A percentile compares a stretch with the other conserved stretches of the same genome.
Evolutionary conservation across 1,140 invertebrate genomes (phyloP).

Genomic region (Hirudo medicinalis): DNA sequence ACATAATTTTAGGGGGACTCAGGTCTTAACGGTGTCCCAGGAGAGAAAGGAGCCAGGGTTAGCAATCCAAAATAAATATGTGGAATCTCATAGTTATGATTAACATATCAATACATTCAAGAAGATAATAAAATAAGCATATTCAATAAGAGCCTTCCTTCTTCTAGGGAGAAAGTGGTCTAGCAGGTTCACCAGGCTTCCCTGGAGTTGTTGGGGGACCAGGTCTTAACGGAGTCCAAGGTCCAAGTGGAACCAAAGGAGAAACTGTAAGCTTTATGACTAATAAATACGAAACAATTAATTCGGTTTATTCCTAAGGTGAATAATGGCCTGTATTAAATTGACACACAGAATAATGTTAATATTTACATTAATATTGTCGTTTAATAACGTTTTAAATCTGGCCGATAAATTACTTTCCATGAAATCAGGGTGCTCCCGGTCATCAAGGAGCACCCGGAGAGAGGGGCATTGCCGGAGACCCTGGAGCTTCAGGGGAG

Average conservation of each 20-base stretch:
- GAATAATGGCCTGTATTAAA: too few species aligned
- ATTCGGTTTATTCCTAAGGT: too few species aligned
- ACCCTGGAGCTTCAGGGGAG: conserved; percentile 11
- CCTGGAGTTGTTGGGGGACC: conserved; percentile 8
- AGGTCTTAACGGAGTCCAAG: conserved; percentile 1
- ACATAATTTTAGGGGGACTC: neutral
- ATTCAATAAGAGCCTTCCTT: neutral
- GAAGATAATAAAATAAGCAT: neutral
- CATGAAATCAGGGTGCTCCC: conserved; percentile 13
- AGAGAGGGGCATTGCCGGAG: neutral
- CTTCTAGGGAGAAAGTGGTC: conserved; percentile 8
- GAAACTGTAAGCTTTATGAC: conserved; percentile 5
- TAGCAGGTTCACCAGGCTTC: conserved; percentile 2
- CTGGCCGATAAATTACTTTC: neutral
- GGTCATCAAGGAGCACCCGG: conserved; percentile 13
- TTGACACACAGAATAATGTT: too few species aligned
- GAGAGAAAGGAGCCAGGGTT: conserved; percentile 19
- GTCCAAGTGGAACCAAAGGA: conserved; percentile 12
- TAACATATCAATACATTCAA: neutral
- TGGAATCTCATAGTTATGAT: neutral
- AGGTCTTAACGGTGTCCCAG: neutral
- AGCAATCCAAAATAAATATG: neutral
- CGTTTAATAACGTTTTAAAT: too few species aligned
- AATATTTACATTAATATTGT: neutral
- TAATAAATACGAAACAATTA: neutral